These are phyloP conservation scores for Noctua fimbriata DNA, from an alignment of 2,888 invertebrate genomes.

Conservation along the genomic window DNA sequence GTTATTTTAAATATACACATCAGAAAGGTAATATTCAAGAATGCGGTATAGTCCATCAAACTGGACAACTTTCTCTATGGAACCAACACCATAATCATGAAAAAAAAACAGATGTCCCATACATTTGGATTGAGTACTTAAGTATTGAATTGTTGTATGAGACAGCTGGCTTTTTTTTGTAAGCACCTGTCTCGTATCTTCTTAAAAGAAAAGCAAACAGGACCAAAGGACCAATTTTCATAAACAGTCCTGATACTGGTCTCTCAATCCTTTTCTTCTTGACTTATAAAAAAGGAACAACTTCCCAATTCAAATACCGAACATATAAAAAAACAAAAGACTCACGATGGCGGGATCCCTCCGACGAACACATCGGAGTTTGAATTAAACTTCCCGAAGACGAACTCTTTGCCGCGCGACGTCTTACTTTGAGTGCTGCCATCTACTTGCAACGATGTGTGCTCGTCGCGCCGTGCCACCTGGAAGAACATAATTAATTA, in stretches of 20 bases:
- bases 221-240: slow-evolving; percentile 8
- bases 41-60: neutral
- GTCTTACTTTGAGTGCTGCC: slow-evolving; percentile 94
- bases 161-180: neutral
- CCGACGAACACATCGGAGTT: slow-evolving; percentile 99
- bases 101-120: neutral
- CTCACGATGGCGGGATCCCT: slow-evolving; percentile 97
- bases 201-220: neutral
- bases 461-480: slow-evolving; percentile 94
- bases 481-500: slow-evolving; percentile 62
- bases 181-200: neutral
- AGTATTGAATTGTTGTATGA: neutral
- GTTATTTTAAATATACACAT: neutral
- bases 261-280: neutral
- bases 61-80: neutral
- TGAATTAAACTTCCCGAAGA: slow-evolving; percentile 95
- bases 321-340: slow-evolving; percentile 60
- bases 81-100: neutral
- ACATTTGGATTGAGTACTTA: neutral
- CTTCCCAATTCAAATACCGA: slow-evolving; percentile 20
- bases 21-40: neutral
- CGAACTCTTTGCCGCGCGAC: slow-evolving; percentile 96
- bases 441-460: slow-evolving; percentile 96
- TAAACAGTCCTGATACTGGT: neutral
- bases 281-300: neutral